Evolutionary conservation across 2,888 invertebrate species (phyloP).

Genomic region (Polylopha cassiicola): DNA sequence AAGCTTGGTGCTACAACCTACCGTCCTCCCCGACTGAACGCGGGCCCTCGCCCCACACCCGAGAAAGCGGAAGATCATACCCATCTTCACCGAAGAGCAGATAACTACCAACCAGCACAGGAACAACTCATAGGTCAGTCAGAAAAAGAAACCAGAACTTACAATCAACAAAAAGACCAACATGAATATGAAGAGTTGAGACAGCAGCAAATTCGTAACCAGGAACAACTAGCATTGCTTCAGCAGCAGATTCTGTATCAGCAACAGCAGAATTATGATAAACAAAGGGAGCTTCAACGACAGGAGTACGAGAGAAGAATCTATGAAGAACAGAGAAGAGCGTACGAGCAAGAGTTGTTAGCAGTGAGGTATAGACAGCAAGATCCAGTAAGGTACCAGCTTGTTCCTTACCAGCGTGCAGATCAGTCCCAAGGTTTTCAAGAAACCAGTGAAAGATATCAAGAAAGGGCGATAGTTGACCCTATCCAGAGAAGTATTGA

Average conservation of each 20-base stretch:
- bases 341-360: slow-evolving; percentile 36
- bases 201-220: slow-evolving; percentile 25
- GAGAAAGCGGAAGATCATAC: slow-evolving; percentile 42
- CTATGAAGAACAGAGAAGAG: slow-evolving; percentile 26
- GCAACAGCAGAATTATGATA: slow-evolving; percentile 28
- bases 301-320: slow-evolving; percentile 24
- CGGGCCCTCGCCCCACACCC: slow-evolving; percentile 39
- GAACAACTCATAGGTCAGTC: slow-evolving; percentile 36
- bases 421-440: slow-evolving; percentile 35
- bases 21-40: slow-evolving; percentile 54
- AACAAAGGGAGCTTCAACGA: slow-evolving; percentile 26
- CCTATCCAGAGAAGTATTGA: slow-evolving; percentile 46
- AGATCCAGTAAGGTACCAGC: slow-evolving; percentile 20
- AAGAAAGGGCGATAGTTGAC: slow-evolving; percentile 28
- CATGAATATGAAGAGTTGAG: slow-evolving; percentile 26
- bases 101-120: slow-evolving; percentile 41
- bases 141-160: slow-evolving; percentile 23
- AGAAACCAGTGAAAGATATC: slow-evolving; percentile 32
- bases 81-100: slow-evolving; percentile 56
- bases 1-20: slow-evolving; percentile 58
- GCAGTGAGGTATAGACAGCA: slow-evolving; percentile 21
- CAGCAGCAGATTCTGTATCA: slow-evolving; percentile 26
- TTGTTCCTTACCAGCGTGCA: slow-evolving; percentile 24
- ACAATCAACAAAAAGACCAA: slow-evolving; percentile 29
- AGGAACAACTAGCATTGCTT: slow-evolving; percentile 32